Evolutionary conservation across 2,113 vertebrate genomes (phyloP).

Genomic region (Caloenas nicobarica): DNA sequence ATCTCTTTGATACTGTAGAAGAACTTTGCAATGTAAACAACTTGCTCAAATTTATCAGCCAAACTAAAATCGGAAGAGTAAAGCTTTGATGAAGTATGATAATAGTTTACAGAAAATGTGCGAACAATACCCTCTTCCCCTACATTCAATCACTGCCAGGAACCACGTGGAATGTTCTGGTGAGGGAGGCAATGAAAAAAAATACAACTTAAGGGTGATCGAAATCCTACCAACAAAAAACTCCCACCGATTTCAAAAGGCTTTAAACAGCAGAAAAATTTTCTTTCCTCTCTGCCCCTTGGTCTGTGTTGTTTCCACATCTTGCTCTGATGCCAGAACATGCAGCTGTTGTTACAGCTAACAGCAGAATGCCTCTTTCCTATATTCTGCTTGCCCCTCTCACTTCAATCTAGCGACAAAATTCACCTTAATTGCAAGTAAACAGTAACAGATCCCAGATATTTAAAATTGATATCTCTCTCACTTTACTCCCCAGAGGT

Average conservation of each 20-base stretch:
- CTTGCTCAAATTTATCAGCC: constrained; percentile 21
- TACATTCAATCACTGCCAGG: not conserved
- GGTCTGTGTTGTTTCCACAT: not conserved
- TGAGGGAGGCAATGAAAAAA: not conserved
- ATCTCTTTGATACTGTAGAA: not conserved
- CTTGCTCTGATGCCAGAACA: not conserved
- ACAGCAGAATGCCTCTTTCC: not conserved
- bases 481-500: not conserved
- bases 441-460: not conserved
- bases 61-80: constrained; percentile 30
- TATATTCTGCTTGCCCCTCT: not conserved
- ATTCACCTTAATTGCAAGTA: not conserved
- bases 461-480: not conserved
- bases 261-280: not conserved
- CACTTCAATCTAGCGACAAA: not conserved
- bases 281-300: not conserved
- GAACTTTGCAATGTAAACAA: constrained; percentile 14
- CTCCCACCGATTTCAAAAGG: not conserved
- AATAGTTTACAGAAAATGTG: constrained; percentile 5
- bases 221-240: not conserved
- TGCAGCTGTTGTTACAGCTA: not conserved
- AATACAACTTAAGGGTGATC: not conserved
- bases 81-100: constrained; percentile 30
- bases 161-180: not conserved
- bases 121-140: not conserved